phyloP scores from a whole-genome alignment of 2,888 invertebrate species.

The Acanthosepion lycidas region DNA sequence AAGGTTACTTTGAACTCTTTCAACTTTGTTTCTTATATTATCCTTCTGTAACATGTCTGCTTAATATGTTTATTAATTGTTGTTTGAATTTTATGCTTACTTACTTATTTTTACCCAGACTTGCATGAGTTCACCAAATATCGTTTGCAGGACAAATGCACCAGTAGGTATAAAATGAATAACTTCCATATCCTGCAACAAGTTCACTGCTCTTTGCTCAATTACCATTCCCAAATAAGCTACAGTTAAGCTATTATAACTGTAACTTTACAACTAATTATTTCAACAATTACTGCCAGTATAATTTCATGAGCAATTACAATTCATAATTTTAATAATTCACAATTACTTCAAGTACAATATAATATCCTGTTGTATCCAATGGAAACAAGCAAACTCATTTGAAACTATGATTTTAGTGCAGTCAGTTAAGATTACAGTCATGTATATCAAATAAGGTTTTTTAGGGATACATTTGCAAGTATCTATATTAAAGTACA shows the following conservation, averaged over 20 bases:
- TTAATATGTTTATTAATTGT: too few species aligned
- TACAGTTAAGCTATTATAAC: neutral
- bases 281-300: neutral
- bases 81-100: too few species aligned
- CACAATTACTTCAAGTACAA: neutral
- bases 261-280: neutral
- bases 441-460: neutral
- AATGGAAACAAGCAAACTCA: neutral
- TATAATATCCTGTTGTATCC: neutral
- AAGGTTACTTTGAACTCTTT: too few species aligned
- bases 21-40: too few species aligned
- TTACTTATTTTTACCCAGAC: too few species aligned
- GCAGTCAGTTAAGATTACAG: neutral
- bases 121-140: too few species aligned
- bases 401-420: neutral
- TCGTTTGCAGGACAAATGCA: too few species aligned
- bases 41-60: too few species aligned
- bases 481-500: neutral
- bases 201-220: neutral
- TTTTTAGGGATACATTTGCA: neutral
- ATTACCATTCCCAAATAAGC: neutral
- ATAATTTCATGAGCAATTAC: neutral
- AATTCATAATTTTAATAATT: neutral
- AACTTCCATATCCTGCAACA: too few species aligned
- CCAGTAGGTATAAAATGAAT: too few species aligned